Conservation (phyloP, 2,888 invertebrate genomes). For the Drosophila percnosoma region DNA sequence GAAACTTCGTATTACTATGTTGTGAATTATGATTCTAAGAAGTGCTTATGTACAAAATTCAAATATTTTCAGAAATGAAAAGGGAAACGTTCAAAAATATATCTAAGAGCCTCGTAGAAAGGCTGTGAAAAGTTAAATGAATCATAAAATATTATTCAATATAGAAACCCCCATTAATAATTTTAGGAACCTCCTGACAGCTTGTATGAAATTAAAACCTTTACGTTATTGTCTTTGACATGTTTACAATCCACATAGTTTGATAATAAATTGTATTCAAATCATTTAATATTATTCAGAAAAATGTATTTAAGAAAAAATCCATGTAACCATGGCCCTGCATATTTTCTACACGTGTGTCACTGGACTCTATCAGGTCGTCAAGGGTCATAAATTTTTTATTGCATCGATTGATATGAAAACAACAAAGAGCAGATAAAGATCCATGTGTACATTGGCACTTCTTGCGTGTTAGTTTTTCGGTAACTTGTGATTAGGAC, state of each 20-base stretch:
- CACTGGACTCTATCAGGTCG: background rate
- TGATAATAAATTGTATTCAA: background rate
- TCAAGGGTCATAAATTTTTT: constrained; percentile 31
- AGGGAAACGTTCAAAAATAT: background rate
- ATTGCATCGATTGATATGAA: constrained; percentile 17
- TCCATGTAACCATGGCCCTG: constrained; percentile 40
- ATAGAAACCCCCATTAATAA: background rate
- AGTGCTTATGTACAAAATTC: background rate
- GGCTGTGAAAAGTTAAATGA: background rate
- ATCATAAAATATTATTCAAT: background rate
- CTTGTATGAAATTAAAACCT: background rate
- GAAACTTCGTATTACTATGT: background rate
- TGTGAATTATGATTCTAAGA: background rate
- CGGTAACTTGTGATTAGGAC: constrained; percentile 21
- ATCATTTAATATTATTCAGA: background rate
- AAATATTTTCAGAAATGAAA: background rate
- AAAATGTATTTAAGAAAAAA: background rate
- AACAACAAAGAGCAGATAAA: constrained; percentile 30
- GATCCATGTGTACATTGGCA: background rate
- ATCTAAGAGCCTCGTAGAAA: background rate
- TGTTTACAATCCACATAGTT: background rate
- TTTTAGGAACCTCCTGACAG: background rate
- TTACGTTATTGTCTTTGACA: background rate
- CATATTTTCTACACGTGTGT: constrained; percentile 1
- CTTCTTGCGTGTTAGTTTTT: background rate